These are phyloP conservation scores for Perca schrenkii DNA, from an alignment of 2,113 vertebrate species.

Conservation along the genomic window DNA sequence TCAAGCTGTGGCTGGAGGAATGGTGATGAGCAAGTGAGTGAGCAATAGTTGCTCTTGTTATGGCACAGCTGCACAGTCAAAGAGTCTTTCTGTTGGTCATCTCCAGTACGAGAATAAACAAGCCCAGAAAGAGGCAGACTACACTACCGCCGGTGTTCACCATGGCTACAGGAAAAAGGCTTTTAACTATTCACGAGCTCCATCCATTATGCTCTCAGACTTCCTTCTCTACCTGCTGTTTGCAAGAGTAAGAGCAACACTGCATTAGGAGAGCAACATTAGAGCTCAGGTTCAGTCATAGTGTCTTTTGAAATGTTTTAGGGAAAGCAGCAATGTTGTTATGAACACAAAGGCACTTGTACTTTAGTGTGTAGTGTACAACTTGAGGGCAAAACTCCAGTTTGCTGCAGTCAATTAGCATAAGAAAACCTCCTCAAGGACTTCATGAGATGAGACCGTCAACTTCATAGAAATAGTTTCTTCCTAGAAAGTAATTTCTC, in stretches of 20 bases:
- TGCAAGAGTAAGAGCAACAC: neutral
- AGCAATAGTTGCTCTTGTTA: conserved; percentile 56
- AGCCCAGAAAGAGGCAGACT: conserved; percentile 18
- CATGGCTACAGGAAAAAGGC: conserved; percentile 53
- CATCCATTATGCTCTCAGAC: conserved; percentile 12
- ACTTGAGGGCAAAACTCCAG: neutral
- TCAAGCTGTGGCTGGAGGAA: conserved; percentile 35
- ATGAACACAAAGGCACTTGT: conserved; percentile 20
- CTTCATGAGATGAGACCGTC: neutral
- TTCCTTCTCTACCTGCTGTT: conserved; percentile 1
- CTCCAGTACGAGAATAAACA: conserved; percentile 20
- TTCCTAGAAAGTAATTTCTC: neutral
- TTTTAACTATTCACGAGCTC: conserved; percentile 44
- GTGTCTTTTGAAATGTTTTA: conserved; percentile 19
- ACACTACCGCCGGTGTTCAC: conserved; percentile 47
- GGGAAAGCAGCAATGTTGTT: neutral
- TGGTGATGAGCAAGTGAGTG: conserved; percentile 39
- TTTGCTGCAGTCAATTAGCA: neutral
- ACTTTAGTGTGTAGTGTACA: neutral
- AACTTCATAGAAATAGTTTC: neutral
- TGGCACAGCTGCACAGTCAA: conserved; percentile 78
- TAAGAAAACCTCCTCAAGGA: neutral
- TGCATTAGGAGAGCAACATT: neutral
- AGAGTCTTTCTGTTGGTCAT: conserved; percentile 73
- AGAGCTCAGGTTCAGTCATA: conserved; percentile 13